Conservation (phyloP, 64 coral and sea anemone species). For the Orbicella faveolata region DNA sequence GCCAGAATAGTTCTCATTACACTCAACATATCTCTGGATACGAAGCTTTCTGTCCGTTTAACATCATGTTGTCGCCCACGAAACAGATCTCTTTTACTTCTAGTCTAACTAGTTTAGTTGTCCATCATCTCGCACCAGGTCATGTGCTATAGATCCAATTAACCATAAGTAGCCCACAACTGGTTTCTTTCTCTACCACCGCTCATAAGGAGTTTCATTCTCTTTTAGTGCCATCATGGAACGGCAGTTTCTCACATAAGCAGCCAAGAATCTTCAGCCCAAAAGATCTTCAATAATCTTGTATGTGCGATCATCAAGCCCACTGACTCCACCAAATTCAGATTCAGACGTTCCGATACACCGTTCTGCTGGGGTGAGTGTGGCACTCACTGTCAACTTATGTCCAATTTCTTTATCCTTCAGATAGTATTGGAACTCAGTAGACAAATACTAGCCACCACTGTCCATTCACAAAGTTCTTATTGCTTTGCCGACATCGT, state of each 20-base stretch:
- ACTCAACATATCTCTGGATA: neutral
- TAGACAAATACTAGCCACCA: slow-evolving; percentile 47
- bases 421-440: slow-evolving; percentile 49
- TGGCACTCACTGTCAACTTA: slow-evolving; percentile 28
- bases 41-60: slow-evolving; percentile 48
- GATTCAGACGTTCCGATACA: slow-evolving; percentile 30
- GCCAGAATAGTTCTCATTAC: slow-evolving; percentile 13
- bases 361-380: slow-evolving; percentile 52
- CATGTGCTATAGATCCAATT: slow-evolving; percentile 64
- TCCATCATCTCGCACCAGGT: slow-evolving; percentile 19
- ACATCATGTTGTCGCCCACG: slow-evolving; percentile 28
- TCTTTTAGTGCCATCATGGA: slow-evolving; percentile 53
- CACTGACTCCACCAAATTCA: slow-evolving; percentile 53
- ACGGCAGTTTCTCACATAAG: slow-evolving; percentile 50
- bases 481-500: slow-evolving; percentile 22
- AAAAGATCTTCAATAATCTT: slow-evolving; percentile 30
- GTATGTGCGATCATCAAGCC: slow-evolving; percentile 41
- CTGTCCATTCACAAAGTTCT: slow-evolving; percentile 55
- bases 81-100: slow-evolving; percentile 48
- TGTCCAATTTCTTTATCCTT: slow-evolving; percentile 47
- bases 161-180: slow-evolving; percentile 42
- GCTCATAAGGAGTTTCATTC: slow-evolving; percentile 49
- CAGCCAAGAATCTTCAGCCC: slow-evolving; percentile 56
- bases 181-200: slow-evolving; percentile 29
- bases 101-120: slow-evolving; percentile 22